Evolutionary conservation across 2,113 vertebrate genomes (phyloP).

Genomic region (Cisticola juncidis): DNA sequence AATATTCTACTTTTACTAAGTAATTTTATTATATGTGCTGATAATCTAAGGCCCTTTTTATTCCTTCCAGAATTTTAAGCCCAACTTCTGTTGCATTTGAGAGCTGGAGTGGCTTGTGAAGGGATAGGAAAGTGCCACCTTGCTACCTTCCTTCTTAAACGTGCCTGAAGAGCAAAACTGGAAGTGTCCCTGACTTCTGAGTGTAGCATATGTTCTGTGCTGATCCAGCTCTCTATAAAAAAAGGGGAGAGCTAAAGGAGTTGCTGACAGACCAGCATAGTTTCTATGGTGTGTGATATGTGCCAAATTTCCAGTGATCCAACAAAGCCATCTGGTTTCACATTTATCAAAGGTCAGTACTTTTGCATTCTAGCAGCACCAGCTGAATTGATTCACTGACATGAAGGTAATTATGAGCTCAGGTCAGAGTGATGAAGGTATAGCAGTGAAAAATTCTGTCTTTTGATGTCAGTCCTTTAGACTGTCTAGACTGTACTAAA

Average conservation of each 20-base stretch:
- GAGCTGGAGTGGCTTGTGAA: neutral
- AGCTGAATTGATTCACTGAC: slow-evolving; percentile 54
- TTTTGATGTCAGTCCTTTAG: slow-evolving; percentile 6
- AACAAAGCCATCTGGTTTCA: slow-evolving; percentile 62
- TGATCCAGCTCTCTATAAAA: slow-evolving; percentile 5
- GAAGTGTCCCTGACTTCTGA: neutral
- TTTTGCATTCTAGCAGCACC: slow-evolving; percentile 31
- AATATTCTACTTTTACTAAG: neutral
- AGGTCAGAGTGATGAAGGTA: slow-evolving; percentile 23
- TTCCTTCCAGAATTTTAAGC: neutral
- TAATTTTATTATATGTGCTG: neutral
- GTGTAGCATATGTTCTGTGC: neutral
- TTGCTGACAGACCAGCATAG: slow-evolving; percentile 8
- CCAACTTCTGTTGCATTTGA: neutral
- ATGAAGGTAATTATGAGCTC: slow-evolving; percentile 42
- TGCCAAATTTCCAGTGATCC: slow-evolving; percentile 48
- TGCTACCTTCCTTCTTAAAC: neutral
- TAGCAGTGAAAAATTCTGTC: neutral
- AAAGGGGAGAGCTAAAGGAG: neutral
- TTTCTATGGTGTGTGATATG: slow-evolving; percentile 1
- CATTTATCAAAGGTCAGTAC: slow-evolving; percentile 55
- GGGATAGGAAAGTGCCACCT: neutral
- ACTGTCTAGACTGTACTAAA: neutral
- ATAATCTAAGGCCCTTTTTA: neutral
- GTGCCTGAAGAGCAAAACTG: neutral